These are phyloP conservation scores for Drosophila niveifrons DNA, from an alignment of 2,888 invertebrate species.

Conservation along the genomic window DNA sequence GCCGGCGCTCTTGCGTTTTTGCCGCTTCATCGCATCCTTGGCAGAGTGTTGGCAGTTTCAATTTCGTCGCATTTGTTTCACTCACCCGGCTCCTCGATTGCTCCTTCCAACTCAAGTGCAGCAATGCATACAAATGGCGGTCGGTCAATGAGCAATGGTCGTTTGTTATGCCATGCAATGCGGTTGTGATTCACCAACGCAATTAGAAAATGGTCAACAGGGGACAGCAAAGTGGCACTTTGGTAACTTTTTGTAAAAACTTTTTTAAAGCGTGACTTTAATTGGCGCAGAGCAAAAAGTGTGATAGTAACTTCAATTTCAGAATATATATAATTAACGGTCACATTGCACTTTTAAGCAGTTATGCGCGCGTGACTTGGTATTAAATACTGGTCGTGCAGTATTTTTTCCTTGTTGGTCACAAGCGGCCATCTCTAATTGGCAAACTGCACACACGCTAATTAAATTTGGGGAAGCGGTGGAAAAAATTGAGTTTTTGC, in stretches of 20 bases:
- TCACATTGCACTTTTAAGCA: background rate
- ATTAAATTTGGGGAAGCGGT: slow-evolving; percentile 36
- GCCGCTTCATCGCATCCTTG: slow-evolving; percentile 21
- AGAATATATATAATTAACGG: background rate
- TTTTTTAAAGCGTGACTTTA: slow-evolving; percentile 21
- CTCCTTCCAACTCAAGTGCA: slow-evolving; percentile 41
- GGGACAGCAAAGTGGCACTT: background rate
- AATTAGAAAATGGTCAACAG: slow-evolving; percentile 53
- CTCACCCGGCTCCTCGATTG: slow-evolving; percentile 21
- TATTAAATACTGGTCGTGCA: background rate
- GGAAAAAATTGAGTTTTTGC: slow-evolving; percentile 13
- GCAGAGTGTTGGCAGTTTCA: slow-evolving; percentile 63
- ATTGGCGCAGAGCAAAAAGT: slow-evolving; percentile 5
- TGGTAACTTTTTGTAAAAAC: background rate
- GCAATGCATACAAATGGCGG: slow-evolving; percentile 72
- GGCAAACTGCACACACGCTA: slow-evolving; percentile 27
- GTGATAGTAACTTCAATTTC: background rate
- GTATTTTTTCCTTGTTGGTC: background rate
- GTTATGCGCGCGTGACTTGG: background rate
- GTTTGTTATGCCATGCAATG: slow-evolving; percentile 52
- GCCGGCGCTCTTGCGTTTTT: slow-evolving; percentile 4
- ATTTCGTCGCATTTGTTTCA: slow-evolving; percentile 63
- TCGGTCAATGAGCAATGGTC: slow-evolving; percentile 47
- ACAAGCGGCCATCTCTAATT: slow-evolving; percentile 13
- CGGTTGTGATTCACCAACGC: slow-evolving; percentile 37